A percentile compares a stretch with the other conserved stretches of the same genome.
Conservation (phyloP, 2,113 vertebrate genomes). For the Kryptolebias marmoratus region DNA sequence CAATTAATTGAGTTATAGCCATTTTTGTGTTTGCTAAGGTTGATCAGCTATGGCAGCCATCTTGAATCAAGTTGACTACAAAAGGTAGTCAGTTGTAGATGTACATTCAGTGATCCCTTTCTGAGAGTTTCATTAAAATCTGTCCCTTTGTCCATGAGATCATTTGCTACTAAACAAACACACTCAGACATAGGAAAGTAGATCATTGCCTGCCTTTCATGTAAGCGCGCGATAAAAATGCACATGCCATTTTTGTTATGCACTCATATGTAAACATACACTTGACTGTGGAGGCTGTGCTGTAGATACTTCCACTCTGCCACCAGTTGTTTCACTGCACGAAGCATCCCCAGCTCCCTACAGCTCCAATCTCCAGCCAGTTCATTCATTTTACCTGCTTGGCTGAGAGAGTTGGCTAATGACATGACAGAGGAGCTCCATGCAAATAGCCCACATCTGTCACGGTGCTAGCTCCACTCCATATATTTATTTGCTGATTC, state of each 20-base stretch:
- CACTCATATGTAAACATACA: constrained; percentile 24
- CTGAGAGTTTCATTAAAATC: too few species aligned
- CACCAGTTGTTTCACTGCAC: constrained; percentile 17
- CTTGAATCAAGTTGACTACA: too few species aligned
- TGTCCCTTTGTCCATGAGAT: too few species aligned
- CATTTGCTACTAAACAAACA: too few species aligned
- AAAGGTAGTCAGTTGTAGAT: too few species aligned
- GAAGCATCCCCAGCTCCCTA: constrained; percentile 34
- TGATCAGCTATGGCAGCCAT: too few species aligned
- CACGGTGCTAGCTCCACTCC: constrained; percentile 63
- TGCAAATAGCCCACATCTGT: constrained; percentile 80
- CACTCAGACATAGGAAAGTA: too few species aligned
- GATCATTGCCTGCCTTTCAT: too few species aligned
- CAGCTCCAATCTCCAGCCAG: constrained; percentile 29
- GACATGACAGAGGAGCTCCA: constrained; percentile 76
- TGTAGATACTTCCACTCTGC: constrained; percentile 4
- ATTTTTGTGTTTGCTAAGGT: too few species aligned
- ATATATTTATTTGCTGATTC: constrained; percentile 83
- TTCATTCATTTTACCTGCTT: constrained; percentile 63
- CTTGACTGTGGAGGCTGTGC: constrained; percentile 17
- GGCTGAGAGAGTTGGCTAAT: constrained; percentile 72
- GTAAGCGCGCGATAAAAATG: neutral
- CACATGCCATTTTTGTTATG: constrained; percentile 5
- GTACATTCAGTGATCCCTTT: too few species aligned
- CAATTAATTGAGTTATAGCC: too few species aligned